Evolutionary conservation across 2,888 invertebrate genomes (phyloP).

Genomic region (Macrosiphum euphorbiae): DNA sequence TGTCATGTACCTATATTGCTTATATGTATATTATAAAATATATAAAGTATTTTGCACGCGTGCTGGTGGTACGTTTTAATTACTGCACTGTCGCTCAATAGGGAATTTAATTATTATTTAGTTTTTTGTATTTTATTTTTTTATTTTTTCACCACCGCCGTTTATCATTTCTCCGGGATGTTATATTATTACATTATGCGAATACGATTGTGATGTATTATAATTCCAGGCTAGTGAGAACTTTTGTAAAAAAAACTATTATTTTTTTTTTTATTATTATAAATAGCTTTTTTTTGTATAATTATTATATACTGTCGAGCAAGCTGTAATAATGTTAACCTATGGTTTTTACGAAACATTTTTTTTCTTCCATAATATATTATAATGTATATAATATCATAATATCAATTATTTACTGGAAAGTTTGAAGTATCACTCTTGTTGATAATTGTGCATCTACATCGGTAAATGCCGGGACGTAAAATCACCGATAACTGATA

Average conservation of each 20-base stretch:
- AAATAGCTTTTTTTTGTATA: neutral
- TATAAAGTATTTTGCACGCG: neutral
- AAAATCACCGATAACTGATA: neutral
- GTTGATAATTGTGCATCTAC: neutral
- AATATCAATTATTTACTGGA: neutral
- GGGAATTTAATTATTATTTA: slow-evolving; percentile 53
- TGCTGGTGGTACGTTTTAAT: neutral
- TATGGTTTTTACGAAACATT: neutral
- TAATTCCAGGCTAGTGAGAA: neutral
- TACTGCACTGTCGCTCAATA: slow-evolving; percentile 36
- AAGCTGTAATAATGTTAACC: slow-evolving; percentile 9
- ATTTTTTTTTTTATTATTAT: slow-evolving; percentile 29
- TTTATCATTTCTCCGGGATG: slow-evolving; percentile 22
- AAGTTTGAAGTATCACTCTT: neutral
- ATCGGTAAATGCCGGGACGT: neutral
- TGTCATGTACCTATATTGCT: too few relatives aligned
- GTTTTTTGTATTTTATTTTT: neutral
- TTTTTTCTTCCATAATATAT: neutral
- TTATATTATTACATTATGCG: neutral
- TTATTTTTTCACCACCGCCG: neutral
- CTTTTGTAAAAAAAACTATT: slow-evolving; percentile 12
- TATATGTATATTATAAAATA: too few relatives aligned
- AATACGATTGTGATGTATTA: slow-evolving; percentile 15
- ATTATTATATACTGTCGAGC: slow-evolving; percentile 3
- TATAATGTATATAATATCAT: neutral